phyloP scores from a whole-genome alignment of 1,140 invertebrate species.

The Aphelenchoides fujianensis region DNA sequence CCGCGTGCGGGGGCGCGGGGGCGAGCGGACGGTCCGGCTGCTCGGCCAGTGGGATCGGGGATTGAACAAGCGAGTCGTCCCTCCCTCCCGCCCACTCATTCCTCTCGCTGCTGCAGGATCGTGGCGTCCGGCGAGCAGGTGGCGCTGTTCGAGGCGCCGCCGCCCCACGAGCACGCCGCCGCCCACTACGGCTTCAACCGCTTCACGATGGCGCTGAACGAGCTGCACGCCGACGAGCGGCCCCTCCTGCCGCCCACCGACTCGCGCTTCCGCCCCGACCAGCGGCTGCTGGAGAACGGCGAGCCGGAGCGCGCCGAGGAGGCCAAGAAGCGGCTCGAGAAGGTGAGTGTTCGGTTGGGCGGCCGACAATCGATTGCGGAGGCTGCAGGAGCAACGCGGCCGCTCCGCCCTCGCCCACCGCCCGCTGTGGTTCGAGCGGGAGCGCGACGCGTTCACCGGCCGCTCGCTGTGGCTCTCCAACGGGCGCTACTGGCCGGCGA shows the following conservation, averaged over 20 bases:
- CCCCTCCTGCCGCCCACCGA: constrained; percentile 34
- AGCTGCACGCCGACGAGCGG: constrained; percentile 37
- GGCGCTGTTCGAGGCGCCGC: constrained; percentile 19
- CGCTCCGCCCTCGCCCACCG: no score
- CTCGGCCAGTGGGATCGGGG: constrained; percentile 32
- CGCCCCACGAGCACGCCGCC: background rate
- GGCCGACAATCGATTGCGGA: no score
- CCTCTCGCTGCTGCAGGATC: background rate
- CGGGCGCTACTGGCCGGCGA: no score
- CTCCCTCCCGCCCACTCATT: constrained; percentile 19
- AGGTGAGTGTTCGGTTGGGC: constrained; percentile 18
- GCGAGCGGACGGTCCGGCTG: background rate
- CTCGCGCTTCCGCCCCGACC: constrained; percentile 44
- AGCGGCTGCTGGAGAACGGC: constrained; percentile 36
- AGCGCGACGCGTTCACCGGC: no score
- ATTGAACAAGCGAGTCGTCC: no score
- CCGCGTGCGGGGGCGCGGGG: background rate
- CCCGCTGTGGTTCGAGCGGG: no score
- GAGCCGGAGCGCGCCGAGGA: constrained; percentile 27
- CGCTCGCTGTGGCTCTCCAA: no score
- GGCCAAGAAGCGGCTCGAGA: constrained; percentile 30
- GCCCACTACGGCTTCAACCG: constrained; percentile 47
- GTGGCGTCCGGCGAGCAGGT: constrained; percentile 8
- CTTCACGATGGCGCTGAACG: constrained; percentile 43
- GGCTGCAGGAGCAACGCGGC: no score